Percentiles rank a stretch among this genome's conserved stretches.
These are phyloP conservation scores for Pseudomugil tenellus DNA, from an alignment of 2,797 vertebrate species.

Conservation along the genomic window DNA sequence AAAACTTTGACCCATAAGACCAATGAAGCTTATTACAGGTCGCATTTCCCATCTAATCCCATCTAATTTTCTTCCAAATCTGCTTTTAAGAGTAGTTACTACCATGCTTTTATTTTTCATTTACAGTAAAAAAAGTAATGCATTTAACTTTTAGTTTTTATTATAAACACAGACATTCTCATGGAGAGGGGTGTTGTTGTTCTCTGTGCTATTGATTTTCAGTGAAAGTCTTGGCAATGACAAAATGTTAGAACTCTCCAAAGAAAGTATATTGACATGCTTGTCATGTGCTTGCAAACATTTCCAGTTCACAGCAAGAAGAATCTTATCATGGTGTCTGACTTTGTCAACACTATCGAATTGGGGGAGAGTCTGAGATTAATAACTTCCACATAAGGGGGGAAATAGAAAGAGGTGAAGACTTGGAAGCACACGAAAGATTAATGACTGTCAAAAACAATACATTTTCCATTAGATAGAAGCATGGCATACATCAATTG, in stretches of 20 bases:
- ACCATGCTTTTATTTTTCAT: background rate
- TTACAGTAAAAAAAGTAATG: slow-evolving; percentile 20
- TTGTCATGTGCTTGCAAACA: slow-evolving; percentile 68
- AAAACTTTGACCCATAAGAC: slow-evolving; percentile 1
- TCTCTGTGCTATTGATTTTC: slow-evolving; percentile 54
- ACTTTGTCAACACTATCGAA: slow-evolving; percentile 84
- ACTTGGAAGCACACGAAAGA: slow-evolving; percentile 67
- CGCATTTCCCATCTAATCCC: slow-evolving; percentile 12
- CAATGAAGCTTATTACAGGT: background rate
- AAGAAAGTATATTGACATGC: slow-evolving; percentile 78
- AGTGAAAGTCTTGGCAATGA: slow-evolving; percentile 61
- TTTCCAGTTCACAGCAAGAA: slow-evolving; percentile 78
- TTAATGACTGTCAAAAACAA: slow-evolving; percentile 80
- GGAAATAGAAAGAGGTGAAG: slow-evolving; percentile 58
- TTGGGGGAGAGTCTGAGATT: slow-evolving; percentile 78
- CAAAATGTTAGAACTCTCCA: slow-evolving; percentile 50
- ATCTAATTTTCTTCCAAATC: slow-evolving; percentile 1
- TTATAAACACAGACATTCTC: slow-evolving; percentile 44
- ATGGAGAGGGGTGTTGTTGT: slow-evolving; percentile 36
- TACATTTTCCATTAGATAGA: slow-evolving; percentile 72
- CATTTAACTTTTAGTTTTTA: slow-evolving; percentile 35
- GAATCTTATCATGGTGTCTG: slow-evolving; percentile 80
- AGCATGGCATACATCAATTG: slow-evolving; percentile 44
- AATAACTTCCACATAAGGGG: slow-evolving; percentile 77
- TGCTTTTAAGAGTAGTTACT: background rate